phyloP scores from a whole-genome alignment of 2,888 invertebrate species.

The Ormyrus thymus region DNA sequence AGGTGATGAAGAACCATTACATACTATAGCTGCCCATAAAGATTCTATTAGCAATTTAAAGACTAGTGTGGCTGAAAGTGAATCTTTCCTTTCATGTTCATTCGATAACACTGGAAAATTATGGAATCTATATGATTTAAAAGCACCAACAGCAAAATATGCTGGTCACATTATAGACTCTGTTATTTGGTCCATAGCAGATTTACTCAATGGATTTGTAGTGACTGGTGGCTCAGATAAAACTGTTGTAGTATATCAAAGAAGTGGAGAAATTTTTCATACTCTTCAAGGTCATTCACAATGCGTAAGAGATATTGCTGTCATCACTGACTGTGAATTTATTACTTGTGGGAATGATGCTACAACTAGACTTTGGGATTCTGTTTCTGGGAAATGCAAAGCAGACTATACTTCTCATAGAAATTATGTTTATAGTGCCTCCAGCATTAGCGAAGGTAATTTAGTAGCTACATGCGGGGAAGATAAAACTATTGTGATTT shows the following conservation, averaged over 20 bases:
- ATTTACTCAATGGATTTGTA: conserved; percentile 79
- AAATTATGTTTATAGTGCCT: conserved; percentile 86
- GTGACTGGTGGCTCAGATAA: conserved; percentile 96
- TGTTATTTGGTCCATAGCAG: conserved; percentile 90
- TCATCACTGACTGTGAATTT: conserved; percentile 84
- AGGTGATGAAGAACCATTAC: conserved; percentile 81
- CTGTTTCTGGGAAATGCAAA: conserved; percentile 85
- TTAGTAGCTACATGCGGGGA: conserved; percentile 90
- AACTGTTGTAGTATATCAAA: conserved; percentile 88
- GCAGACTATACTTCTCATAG: conserved; percentile 87
- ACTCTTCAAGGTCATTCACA: conserved; percentile 87
- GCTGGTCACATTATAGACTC: conserved; percentile 81
- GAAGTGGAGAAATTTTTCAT: conserved; percentile 77
- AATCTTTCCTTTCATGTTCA: conserved; percentile 86
- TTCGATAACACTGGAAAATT: conserved; percentile 94
- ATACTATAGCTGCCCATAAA: conserved; percentile 85
- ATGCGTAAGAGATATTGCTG: conserved; percentile 89
- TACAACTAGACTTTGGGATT: conserved; percentile 87
- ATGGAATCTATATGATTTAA: conserved; percentile 81
- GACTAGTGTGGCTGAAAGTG: conserved; percentile 73
- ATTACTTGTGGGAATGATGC: conserved; percentile 96
- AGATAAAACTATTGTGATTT: conserved; percentile 89
- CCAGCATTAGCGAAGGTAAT: conserved; percentile 74
- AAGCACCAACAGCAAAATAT: conserved; percentile 62
- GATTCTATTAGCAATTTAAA: conserved; percentile 81